Percentiles rank a stretch among this genome's conserved stretches.
These are phyloP conservation scores for Sorex fumeus DNA, from an alignment of 2,113 vertebrate genomes.

Conservation along the genomic window DNA sequence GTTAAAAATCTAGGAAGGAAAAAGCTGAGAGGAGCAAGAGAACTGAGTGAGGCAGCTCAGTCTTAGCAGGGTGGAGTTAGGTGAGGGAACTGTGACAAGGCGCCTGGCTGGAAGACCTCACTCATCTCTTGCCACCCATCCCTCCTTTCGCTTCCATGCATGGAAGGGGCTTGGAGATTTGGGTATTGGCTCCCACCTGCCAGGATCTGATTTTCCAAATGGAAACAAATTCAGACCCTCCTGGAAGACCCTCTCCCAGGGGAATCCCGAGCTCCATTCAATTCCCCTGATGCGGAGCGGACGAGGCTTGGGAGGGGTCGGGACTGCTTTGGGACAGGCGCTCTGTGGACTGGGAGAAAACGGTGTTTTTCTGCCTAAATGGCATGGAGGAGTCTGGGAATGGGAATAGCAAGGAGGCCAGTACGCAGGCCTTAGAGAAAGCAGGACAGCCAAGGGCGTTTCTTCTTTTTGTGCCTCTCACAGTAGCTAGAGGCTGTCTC, in stretches of 20 bases:
- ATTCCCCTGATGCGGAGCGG: neutral
- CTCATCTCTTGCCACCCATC: too few relatives aligned
- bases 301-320: neutral
- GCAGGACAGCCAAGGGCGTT: neutral
- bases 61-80: too few relatives aligned
- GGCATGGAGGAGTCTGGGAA: neutral
- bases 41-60: too few relatives aligned
- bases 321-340: too few relatives aligned
- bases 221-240: neutral
- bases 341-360: neutral
- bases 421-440: neutral
- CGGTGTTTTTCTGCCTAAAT: neutral
- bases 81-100: too few relatives aligned
- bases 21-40: too few relatives aligned
- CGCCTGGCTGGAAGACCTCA: too few relatives aligned
- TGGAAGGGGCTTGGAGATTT: neutral
- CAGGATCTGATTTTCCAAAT: constrained; percentile 23
- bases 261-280: too few relatives aligned
- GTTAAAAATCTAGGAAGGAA: too few relatives aligned
- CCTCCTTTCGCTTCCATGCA: neutral
- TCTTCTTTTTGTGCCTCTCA: too few relatives aligned
- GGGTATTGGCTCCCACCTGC: neutral
- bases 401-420: neutral
- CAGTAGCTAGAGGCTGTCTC: neutral
- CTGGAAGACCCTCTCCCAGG: neutral